Percentiles rank a stretch among this genome's conserved stretches.
phyloP scores from a whole-genome alignment of 2,888 invertebrate genomes.

The Lepas anatifera region DNA sequence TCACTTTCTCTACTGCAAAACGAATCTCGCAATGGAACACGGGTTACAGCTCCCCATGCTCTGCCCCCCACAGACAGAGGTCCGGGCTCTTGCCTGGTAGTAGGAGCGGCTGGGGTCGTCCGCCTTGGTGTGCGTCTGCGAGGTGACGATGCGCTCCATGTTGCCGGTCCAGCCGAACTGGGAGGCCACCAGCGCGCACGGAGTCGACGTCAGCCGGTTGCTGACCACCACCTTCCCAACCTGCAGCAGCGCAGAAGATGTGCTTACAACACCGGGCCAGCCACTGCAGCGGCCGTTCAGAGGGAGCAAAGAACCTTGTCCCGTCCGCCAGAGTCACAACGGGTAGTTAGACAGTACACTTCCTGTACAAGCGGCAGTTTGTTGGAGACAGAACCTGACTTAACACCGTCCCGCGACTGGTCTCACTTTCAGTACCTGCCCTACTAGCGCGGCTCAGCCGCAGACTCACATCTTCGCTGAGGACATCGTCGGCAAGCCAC shows the following conservation, averaged over 20 bases:
- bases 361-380: background rate
- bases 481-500: slow-evolving; percentile 72
- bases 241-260: no score
- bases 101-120: slow-evolving; percentile 43
- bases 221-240: slow-evolving; percentile 46
- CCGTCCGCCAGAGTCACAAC: background rate
- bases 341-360: background rate
- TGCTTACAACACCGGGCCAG: no score
- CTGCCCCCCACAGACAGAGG: no score
- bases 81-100: no score
- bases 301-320: background rate
- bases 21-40: no score
- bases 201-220: slow-evolving; percentile 43
- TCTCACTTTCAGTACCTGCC: background rate
- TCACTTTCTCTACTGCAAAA: no score
- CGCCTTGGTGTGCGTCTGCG: slow-evolving; percentile 47
- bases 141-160: slow-evolving; percentile 47
- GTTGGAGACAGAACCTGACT: background rate
- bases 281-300: no score
- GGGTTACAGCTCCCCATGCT: no score
- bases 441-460: background rate
- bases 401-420: background rate
- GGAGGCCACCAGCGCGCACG: slow-evolving; percentile 47
- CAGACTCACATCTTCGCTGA: slow-evolving; percentile 54
- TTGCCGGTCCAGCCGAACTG: slow-evolving; percentile 51